A percentile compares a stretch with the other conserved stretches of the same genome.
phyloP scores from a whole-genome alignment of 2,113 vertebrate species.

The Paralichthys olivaceus region DNA sequence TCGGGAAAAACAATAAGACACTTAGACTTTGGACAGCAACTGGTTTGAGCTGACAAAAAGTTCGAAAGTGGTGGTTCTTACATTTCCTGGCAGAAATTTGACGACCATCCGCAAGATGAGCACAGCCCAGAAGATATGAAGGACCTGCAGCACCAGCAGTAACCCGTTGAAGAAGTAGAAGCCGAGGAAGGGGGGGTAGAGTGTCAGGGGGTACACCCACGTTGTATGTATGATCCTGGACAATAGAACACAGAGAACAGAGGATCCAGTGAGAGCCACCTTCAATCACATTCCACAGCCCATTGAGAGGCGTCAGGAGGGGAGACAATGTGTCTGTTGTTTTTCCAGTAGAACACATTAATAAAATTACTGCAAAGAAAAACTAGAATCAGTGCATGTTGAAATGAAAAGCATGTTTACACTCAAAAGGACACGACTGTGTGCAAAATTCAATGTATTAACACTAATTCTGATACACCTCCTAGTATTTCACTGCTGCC shows the following conservation, averaged over 20 bases:
- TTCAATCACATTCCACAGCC: conserved; percentile 56
- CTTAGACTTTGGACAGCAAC: not conserved
- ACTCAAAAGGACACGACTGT: too few relatives aligned
- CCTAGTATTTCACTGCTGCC: too few relatives aligned
- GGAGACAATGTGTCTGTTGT: conserved; percentile 52
- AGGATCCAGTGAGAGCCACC: conserved; percentile 67
- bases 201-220: conserved; percentile 84
- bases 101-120: conserved; percentile 94
- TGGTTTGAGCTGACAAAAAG: not conserved
- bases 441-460: too few relatives aligned
- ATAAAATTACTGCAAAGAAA: conserved; percentile 18
- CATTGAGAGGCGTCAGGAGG: conserved; percentile 40
- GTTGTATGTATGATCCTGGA: conserved; percentile 93
- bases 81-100: conserved; percentile 94
- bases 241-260: conserved; percentile 59
- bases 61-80: conserved; percentile 60
- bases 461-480: too few relatives aligned
- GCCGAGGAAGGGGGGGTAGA: conserved; percentile 90
- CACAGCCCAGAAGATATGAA: conserved; percentile 93
- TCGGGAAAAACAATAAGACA: not conserved
- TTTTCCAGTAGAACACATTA: conserved; percentile 20
- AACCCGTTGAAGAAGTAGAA: conserved; percentile 96
- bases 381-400: not conserved
- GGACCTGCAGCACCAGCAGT: conserved; percentile 88
- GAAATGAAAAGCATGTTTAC: too few relatives aligned